Conservation (phyloP, 2,888 invertebrate genomes). For the Agrotis puta region DNA sequence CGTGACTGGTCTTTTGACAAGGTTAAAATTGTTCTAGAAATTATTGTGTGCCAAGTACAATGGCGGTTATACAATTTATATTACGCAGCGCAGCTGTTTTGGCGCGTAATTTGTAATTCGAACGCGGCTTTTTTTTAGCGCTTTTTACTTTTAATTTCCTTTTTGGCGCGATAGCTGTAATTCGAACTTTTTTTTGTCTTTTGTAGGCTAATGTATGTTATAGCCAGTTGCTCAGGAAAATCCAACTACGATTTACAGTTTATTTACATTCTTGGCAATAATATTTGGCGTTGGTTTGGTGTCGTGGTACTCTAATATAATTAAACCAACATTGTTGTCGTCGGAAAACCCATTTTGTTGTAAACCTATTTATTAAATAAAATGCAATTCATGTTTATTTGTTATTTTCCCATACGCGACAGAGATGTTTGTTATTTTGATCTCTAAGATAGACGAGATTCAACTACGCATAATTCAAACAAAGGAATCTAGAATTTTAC, state of each 20-base stretch:
- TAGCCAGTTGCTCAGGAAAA: constrained; percentile 2
- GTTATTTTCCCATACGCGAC: constrained; percentile 3
- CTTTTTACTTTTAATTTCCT: background rate
- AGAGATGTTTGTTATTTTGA: constrained; percentile 25
- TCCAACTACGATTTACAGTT: background rate
- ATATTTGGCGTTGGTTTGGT: background rate
- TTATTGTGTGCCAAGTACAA: constrained; percentile 31
- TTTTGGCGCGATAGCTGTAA: constrained; percentile 42
- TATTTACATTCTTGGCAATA: constrained; percentile 38
- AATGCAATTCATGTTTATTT: constrained; percentile 10
- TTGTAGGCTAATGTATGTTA: background rate
- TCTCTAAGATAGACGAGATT: constrained; percentile 17
- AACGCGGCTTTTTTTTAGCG: background rate
- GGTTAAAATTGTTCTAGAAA: constrained; percentile 75
- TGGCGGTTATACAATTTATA: constrained; percentile 22
- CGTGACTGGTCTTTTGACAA: constrained; percentile 51
- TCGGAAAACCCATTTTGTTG: constrained; percentile 2
- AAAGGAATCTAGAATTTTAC: background rate
- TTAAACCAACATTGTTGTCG: background rate
- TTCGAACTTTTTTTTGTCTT: constrained; percentile 13
- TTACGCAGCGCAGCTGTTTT: constrained; percentile 33
- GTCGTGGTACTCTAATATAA: background rate
- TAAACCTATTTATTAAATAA: background rate
- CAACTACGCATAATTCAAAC: constrained; percentile 4
- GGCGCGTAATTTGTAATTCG: constrained; percentile 36